A percentile compares a stretch with the other conserved stretches of the same genome.
phyloP scores from a whole-genome alignment of 2,888 invertebrate genomes.

The Lasioglossum lativentre region DNA sequence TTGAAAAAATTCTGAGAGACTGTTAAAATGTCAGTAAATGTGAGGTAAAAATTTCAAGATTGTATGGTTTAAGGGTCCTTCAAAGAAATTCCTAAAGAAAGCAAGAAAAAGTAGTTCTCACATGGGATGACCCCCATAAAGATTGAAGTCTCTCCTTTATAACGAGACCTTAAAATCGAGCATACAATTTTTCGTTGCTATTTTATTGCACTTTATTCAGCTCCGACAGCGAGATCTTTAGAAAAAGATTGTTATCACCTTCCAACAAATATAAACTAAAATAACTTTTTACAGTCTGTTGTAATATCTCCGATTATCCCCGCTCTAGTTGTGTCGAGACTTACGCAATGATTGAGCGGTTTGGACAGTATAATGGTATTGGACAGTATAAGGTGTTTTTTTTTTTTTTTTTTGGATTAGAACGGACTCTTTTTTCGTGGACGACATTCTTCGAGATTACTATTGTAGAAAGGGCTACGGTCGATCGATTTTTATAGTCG shows the following conservation, averaged over 20 bases:
- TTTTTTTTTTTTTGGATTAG: not conserved
- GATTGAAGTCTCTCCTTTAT: too few species aligned
- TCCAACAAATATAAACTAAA: not conserved
- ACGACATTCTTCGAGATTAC: not conserved
- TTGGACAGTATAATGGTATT: too few species aligned
- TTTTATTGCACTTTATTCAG: not conserved
- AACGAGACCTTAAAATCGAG: too few species aligned
- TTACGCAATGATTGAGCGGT: not conserved
- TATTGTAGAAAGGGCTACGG: not conserved
- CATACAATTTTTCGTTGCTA: not conserved
- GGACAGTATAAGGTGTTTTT: too few species aligned
- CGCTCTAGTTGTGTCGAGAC: not conserved
- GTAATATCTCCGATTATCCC: not conserved
- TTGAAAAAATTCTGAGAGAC: too few species aligned
- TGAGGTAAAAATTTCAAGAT: too few species aligned
- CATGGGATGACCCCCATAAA: too few species aligned
- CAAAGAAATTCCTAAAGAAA: too few species aligned
- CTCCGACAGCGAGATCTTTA: not conserved
- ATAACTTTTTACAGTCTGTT: not conserved
- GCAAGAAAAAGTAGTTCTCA: too few species aligned
- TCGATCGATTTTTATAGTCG: constrained; percentile 9
- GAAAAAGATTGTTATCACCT: not conserved
- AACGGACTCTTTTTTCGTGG: not conserved
- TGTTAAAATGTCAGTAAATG: too few species aligned
- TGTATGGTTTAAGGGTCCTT: too few species aligned